These are phyloP conservation scores for Todus mexicanus DNA, from an alignment of 2,797 vertebrate species.

Conservation along the genomic window DNA sequence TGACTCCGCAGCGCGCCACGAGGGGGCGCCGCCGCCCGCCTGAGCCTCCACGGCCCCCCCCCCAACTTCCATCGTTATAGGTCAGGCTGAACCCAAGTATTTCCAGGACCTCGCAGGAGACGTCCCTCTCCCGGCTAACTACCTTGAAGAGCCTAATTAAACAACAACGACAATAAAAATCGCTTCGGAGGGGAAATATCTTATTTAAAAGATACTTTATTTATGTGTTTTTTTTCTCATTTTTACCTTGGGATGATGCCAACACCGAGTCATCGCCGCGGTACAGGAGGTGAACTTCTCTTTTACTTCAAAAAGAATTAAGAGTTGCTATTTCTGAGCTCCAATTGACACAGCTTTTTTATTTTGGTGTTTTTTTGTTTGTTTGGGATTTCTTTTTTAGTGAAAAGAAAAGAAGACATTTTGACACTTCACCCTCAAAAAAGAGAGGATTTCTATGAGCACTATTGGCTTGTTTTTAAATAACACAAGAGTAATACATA, in stretches of 20 bases:
- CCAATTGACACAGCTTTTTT: neutral
- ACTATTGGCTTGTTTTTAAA: neutral
- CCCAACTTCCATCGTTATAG: no score
- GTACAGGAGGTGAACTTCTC: neutral
- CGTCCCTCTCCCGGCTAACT: rapidly evolving
- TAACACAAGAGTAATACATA: neutral
- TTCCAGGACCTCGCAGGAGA: neutral
- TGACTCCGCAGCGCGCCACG: no score
- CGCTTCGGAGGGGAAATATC: neutral
- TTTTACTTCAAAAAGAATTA: neutral
- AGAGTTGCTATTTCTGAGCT: neutral
- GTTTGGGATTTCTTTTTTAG: no score
- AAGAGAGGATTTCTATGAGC: neutral
- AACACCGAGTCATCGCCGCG: rapidly evolving
- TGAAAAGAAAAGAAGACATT: neutral
- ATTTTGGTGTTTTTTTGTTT: no score
- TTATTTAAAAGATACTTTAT: neutral
- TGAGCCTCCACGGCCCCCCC: no score
- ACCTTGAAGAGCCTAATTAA: neutral
- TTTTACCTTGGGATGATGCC: neutral
- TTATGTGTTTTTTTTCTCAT: neutral
- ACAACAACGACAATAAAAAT: no score
- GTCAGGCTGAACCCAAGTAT: neutral
- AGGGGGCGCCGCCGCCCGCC: no score
- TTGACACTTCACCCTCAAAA: neutral